Evolutionary conservation across 2,888 invertebrate species (phyloP).

Genomic region (Galerucella calmariensis): DNA sequence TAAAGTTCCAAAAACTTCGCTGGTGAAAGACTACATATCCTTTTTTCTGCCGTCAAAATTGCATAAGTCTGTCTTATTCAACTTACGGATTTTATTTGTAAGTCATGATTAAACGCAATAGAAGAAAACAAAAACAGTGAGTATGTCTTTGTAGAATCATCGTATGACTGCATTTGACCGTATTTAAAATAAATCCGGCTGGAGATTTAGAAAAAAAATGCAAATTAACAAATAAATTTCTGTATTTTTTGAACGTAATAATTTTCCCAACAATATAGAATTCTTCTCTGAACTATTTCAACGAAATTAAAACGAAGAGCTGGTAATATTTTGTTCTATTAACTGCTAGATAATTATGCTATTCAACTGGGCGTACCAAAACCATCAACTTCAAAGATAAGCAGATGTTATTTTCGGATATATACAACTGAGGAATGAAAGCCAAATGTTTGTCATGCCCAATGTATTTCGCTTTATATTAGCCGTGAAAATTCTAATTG

Average conservation of each 20-base stretch:
- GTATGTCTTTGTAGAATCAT: no score
- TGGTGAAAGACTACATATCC: no score
- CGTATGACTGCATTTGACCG: no score
- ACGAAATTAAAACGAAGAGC: slow-evolving; percentile 10
- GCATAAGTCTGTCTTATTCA: no score
- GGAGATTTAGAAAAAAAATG: no score
- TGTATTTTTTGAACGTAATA: background rate
- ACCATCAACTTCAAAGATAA: slow-evolving; percentile 40
- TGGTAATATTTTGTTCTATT: slow-evolving; percentile 32
- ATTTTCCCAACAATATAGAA: background rate
- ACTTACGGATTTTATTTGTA: no score
- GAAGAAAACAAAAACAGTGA: no score
- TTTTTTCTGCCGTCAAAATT: no score
- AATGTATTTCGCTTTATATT: slow-evolving; percentile 35
- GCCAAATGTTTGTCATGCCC: slow-evolving; percentile 37
- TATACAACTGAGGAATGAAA: slow-evolving; percentile 26
- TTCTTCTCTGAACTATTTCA: slow-evolving; percentile 4
- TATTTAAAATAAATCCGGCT: no score
- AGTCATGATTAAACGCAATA: no score
- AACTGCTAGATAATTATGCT: slow-evolving; percentile 36
- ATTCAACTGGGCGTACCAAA: slow-evolving; percentile 40
- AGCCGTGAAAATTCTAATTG: slow-evolving; percentile 35
- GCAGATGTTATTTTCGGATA: slow-evolving; percentile 38
- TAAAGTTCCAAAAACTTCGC: no score
- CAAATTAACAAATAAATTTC: no score